These are phyloP conservation scores for Pyrocoelia pectoralis DNA, from an alignment of 2,888 invertebrate genomes.

Conservation along the genomic window DNA sequence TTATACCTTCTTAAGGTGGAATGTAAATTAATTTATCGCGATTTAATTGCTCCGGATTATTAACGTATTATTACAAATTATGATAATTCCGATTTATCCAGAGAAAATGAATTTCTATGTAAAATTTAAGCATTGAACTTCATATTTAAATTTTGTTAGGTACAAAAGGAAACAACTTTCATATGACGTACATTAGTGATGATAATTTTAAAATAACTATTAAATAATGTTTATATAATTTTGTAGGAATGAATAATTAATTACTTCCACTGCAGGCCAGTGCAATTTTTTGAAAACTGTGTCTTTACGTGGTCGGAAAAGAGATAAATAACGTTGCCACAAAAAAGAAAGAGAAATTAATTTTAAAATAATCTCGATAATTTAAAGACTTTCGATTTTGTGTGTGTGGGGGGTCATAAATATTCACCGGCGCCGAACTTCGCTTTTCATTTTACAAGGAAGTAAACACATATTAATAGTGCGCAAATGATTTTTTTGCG, in stretches of 20 bases:
- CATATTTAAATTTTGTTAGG: conserved; percentile 5
- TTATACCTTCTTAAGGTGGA: background rate
- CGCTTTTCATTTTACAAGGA: conserved; percentile 8
- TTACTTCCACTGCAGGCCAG: background rate
- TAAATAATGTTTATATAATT: conserved; percentile 1
- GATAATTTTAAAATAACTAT: background rate
- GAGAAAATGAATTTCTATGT: background rate
- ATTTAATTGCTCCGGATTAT: too few relatives aligned
- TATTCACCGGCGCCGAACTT: conserved; percentile 14
- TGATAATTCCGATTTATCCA: too few relatives aligned
- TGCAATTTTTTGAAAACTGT: background rate
- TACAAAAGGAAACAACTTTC: conserved; percentile 8
- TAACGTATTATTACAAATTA: too few relatives aligned
- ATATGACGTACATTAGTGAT: background rate
- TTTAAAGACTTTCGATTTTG: conserved; percentile 23
- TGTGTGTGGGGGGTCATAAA: conserved; percentile 16
- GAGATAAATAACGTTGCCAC: background rate
- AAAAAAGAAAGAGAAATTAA: conserved; percentile 23
- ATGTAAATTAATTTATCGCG: too few relatives aligned
- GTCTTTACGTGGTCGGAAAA: background rate
- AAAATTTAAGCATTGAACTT: conserved; percentile 2
- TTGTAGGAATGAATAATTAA: background rate
- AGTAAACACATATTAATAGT: background rate
- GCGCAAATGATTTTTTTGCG: background rate
- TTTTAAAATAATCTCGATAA: conserved; percentile 11